Evolutionary conservation across 2,113 vertebrate species (phyloP).

Genomic region (Hiodon tergisus): DNA sequence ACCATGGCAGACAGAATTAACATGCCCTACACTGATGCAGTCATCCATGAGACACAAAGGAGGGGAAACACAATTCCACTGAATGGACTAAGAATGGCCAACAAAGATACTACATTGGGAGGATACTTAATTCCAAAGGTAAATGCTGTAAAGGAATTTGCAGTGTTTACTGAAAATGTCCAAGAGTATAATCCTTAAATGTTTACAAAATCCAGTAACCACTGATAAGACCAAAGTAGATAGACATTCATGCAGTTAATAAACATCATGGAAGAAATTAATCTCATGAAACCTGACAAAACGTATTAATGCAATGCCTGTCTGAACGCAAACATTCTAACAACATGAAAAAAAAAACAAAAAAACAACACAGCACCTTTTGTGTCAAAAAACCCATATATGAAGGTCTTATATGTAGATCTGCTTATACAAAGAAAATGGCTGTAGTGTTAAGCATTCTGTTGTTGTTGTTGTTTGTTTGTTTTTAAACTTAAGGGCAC

Average conservation of each 20-base stretch:
- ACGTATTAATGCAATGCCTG: background rate
- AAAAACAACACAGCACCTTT: no score
- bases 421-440: no score
- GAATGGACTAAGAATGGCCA: conserved; percentile 52
- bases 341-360: background rate
- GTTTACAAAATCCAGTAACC: background rate
- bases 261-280: background rate
- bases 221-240: background rate
- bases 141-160: background rate
- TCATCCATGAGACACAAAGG: conserved; percentile 77
- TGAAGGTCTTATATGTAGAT: no score
- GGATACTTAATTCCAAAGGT: conserved; percentile 73
- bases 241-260: background rate
- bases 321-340: background rate
- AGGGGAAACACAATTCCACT: conserved; percentile 70
- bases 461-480: background rate
- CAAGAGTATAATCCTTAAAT: background rate
- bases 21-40: conserved; percentile 74
- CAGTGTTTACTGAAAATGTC: background rate
- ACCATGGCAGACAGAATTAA: conserved; percentile 58
- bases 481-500: conserved; percentile 54
- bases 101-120: conserved; percentile 50
- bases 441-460: no score
- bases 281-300: background rate
- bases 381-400: no score